Evolutionary conservation across 2,113 vertebrate genomes (phyloP).

Genomic region (Cyanoliseus patagonus): DNA sequence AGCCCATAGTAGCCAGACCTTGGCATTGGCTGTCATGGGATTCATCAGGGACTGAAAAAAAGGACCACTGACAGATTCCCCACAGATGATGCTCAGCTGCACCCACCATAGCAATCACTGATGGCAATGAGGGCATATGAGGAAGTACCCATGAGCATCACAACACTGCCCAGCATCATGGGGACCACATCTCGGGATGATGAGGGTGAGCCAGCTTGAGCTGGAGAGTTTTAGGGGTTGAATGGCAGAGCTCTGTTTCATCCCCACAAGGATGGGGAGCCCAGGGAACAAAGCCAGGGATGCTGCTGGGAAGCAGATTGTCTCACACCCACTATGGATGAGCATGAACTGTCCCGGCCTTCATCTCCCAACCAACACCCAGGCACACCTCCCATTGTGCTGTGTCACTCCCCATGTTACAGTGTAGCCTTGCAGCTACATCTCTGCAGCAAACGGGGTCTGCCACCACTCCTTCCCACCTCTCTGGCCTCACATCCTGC

Average conservation of each 20-base stretch:
- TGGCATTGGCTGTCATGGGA: fast-evolving
- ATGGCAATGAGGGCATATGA: fast-evolving
- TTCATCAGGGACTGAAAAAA: background rate
- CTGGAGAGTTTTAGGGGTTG: fast-evolving
- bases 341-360: background rate
- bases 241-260: background rate
- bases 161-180: background rate
- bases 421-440: fast-evolving
- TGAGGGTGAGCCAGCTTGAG: background rate
- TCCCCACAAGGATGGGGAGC: background rate
- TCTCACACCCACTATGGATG: background rate
- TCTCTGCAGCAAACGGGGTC: background rate
- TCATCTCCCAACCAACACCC: fast-evolving
- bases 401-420: fast-evolving
- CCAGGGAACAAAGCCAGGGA: background rate
- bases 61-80: background rate
- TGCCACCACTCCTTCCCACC: background rate
- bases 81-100: fast-evolving
- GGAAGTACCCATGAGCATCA: background rate
- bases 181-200: fast-evolving
- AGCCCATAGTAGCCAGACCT: background rate
- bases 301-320: background rate
- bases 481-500: background rate
- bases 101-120: fast-evolving
- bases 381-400: background rate